phyloP scores from a whole-genome alignment of 1,140 invertebrate species.

The Agrypnia vestita region DNA sequence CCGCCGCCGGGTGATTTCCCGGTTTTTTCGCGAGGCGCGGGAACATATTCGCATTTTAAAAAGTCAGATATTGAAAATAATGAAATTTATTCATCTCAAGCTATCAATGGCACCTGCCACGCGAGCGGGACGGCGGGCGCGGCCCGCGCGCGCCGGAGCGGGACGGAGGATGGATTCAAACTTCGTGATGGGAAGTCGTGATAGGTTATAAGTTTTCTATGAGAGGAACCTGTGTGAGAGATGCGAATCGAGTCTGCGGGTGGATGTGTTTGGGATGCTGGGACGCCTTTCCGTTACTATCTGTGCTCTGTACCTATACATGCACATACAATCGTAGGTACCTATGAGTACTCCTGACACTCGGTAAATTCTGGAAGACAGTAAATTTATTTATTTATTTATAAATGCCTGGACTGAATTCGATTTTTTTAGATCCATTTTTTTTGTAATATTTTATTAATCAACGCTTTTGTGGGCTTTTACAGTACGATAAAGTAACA shows the following conservation, averaged over 20 bases:
- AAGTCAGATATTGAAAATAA: constrained; percentile 63
- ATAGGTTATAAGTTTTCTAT: constrained; percentile 59
- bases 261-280: background rate
- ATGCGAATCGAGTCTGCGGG: constrained; percentile 24
- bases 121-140: constrained; percentile 32
- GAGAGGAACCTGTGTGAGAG: constrained; percentile 43
- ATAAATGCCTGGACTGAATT: no score
- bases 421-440: no score
- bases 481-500: no score
- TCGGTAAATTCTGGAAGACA: no score
- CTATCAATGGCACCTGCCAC: constrained; percentile 61
- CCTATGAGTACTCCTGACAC: no score
- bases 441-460: no score
- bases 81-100: constrained; percentile 62
- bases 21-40: constrained; percentile 42
- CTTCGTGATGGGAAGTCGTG: constrained; percentile 60
- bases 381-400: no score
- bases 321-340: no score
- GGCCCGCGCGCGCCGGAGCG: constrained; percentile 21
- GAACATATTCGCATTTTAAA: constrained; percentile 62
- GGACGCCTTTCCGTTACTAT: constrained; percentile 6
- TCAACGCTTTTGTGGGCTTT: no score
- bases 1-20: constrained; percentile 20
- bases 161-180: constrained; percentile 56
- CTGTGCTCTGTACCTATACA: background rate